These are phyloP conservation scores for Ciconia nigra DNA, from an alignment of 2,797 vertebrate genomes.

Conservation along the genomic window DNA sequence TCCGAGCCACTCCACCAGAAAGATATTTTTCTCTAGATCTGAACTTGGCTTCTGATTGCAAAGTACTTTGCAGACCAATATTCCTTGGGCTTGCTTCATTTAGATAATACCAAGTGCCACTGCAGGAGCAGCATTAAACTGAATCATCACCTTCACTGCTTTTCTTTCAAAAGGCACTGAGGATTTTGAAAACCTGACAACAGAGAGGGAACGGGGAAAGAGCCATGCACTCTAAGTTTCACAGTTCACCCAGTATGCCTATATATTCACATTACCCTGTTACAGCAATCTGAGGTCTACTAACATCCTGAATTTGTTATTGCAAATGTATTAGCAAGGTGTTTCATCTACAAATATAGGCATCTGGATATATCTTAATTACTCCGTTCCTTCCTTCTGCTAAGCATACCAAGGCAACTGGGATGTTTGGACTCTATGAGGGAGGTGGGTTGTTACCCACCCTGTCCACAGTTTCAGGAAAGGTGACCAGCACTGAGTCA, in stretches of 20 bases:
- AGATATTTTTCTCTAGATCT: background rate
- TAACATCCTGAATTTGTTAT: background rate
- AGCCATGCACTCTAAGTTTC: background rate
- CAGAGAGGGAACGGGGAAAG: background rate
- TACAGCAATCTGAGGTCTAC: background rate
- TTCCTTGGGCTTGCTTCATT: conserved; percentile 1
- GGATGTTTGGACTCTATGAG: background rate
- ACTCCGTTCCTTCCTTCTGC: background rate
- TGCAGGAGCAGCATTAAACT: conserved; percentile 11
- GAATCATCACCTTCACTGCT: background rate
- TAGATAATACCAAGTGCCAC: background rate
- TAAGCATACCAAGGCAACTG: background rate
- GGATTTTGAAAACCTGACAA: background rate
- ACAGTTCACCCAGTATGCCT: background rate
- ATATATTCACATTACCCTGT: background rate
- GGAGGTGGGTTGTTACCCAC: background rate
- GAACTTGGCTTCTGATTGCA: background rate
- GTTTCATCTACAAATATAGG: background rate
- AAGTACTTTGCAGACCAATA: conserved; percentile 2
- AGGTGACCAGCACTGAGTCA: background rate
- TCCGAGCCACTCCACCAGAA: background rate
- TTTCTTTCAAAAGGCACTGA: background rate
- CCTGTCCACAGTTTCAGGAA: background rate
- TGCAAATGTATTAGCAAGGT: background rate
- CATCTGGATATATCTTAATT: background rate